Evolutionary conservation across 2,888 invertebrate genomes (phyloP), one percentile per base, ranked within the genome.

Genomic region (Caenorhabditis plicata): DNA sequence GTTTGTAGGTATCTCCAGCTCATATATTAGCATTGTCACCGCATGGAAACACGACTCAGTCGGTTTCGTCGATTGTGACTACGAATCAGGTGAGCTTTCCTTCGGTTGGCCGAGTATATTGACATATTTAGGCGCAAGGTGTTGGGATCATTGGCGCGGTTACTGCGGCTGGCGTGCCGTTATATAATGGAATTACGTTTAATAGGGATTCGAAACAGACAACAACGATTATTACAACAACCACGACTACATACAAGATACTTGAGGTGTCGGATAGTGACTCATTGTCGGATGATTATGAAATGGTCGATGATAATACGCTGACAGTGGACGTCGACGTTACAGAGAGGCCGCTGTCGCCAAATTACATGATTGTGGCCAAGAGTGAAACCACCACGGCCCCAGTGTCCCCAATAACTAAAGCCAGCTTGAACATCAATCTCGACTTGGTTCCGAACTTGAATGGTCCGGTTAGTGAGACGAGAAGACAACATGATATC

Each of bases 201-300:
- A 68, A 69, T 33, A 61, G 64, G 7, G 73, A 79, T 39, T 56
- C 71, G 20, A 56, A 71, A 35, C 73, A 75, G 43, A 79, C 78
- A 8, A 79, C 78, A 3, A 78, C 78, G 4, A 67, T 78, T n/a
- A 78, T 78, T 26, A 78, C 78, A n/a, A 78, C 78, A 11, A 78
- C 78, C 0, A 79, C 77, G 15, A 79, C 78, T 1, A 77, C 76
- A 0, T 78, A 77, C 32, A 64, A 65, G 25, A 68, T 71, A 20
- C 25, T 71, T 15, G 71, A 71, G 57, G 64, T 68, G 35, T 8
- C 2, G 35, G 68, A 64, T 42, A 68, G 68, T 41, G 68, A 68
- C 53, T 56, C 56, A 7, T 51, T 52, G 11, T 64, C 64, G 13
- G 61, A 57, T 27, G 64, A 64, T 25, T 64, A 54, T 33, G 72